Evolutionary conservation across 2,797 vertebrate genomes (phyloP), one percentile per base, ranked within the genome.

Genomic region (Sarcoramphus papa): DNA sequence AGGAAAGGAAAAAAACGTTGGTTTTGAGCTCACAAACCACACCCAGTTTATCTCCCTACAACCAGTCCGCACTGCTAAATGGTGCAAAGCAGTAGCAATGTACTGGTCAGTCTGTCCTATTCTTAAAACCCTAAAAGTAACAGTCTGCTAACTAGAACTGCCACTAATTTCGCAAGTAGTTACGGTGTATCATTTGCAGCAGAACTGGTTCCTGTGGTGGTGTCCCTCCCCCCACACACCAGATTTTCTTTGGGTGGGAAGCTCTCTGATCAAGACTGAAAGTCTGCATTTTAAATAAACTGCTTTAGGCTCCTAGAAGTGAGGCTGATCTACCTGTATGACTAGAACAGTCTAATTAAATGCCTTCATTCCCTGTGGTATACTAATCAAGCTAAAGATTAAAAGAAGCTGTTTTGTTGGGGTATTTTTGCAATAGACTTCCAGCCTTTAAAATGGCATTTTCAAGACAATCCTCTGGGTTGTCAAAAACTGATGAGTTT

Each of bases 161-260:
- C 25, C 24, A 21, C 25, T 40, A 6, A 24, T 10, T 33, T 45
- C 9, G 3, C 3, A 12, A 37, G 68, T 28, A 30, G 10, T 24
- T 37, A 7, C 0, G 1, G 24, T 5, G 1, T 8, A 19, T 3
- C 4, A 2, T 24, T 77, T 47, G 70, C 54, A 59, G 78, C 69
- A 75, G 25, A 87, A 30, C n/a, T 6, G 22, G 57, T 37, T 72
- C 51, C 33, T 7, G 41, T 3, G 45, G 8, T 43, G 40, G 0
- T 13, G 31, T 31, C 40, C 12, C 14, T 48, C 35, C 28, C 21
- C 47, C 3, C 21, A 51, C 20, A 9, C 27, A 13, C 12, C 8
- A 3, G 10, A 5, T 43, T 63, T 47, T 27, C 33, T 21, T 22
- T 6, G 65, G 16, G 37, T 62, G 33, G 62, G 37, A 73, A 77